Base-by-base conservation (phyloP, 2,113 vertebrate species). In the Tylochromis polylepis region DNA sequence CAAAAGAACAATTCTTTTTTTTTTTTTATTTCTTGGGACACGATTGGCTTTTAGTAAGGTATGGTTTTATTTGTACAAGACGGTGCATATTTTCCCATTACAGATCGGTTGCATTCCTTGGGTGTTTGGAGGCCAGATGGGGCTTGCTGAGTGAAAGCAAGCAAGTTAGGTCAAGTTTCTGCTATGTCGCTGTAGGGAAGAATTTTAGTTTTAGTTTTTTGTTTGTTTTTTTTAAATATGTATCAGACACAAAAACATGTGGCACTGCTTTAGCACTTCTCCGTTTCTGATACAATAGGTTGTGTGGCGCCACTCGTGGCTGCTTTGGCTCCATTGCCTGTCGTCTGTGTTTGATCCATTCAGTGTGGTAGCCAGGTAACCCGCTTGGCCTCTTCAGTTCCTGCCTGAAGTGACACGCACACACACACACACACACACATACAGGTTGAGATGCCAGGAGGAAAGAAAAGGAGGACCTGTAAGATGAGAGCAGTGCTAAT, bases 131-230 rank as follows among this genome's bases (percentile, higher is more conserved):
- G 62, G 77, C 91, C 86, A 88, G 89, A 87, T 27, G 53, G 36
- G 70, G 6, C 93, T 77, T 89, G 90, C 67, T 75, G 81, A 82
- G 59, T 82, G 53, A 89, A 87, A 56, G 60, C 10, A 22, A 86
- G 81, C 94, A 88, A 94, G 94, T 95, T 31, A 6, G 88, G 65
- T 93, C 94, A 93, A 67, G 93, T 93, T 90, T 55, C 41, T 88
- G 80, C 83, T 56, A 11, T 18, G 78, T 43, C 65, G 55, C 89
- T 29, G 18, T 11, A 56, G 80, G 65, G 11, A 8, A 51, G 38
- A 85, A 85, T 43, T 51, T n/a, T 72, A 58, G 10, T 85, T 89
- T 83, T 56, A 36, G 16, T n/a, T 60, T 60, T 38, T 3, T 3
- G 6, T 8, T 2, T 59, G 5, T 4, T 27, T 5, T 85, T 8